phyloP scores from a whole-genome alignment of 2,888 invertebrate species.

The Lepidochrysops patricia region DNA sequence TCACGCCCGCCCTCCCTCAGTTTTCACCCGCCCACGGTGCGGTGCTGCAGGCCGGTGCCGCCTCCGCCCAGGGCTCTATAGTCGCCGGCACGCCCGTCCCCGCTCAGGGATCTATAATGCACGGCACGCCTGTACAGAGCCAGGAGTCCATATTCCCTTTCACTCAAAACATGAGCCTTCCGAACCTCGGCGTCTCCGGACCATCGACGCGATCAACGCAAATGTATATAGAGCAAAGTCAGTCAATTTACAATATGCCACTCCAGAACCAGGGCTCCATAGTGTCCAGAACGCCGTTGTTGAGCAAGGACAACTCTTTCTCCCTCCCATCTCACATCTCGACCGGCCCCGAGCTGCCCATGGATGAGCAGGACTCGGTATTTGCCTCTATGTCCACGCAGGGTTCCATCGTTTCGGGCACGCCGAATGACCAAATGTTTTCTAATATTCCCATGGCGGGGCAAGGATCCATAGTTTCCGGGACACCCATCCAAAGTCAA shows the following conservation, averaged over 20 bases:
- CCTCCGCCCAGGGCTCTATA: conserved; percentile 31
- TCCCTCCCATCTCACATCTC: background rate
- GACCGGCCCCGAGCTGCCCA: background rate
- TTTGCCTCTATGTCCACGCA: background rate
- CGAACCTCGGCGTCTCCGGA: background rate
- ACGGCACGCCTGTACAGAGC: conserved; percentile 20
- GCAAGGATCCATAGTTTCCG: conserved; percentile 5
- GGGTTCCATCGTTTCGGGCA: background rate
- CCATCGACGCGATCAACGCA: background rate
- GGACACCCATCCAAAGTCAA: conserved; percentile 15
- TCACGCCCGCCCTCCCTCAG: conserved; percentile 32
- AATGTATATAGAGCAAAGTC: background rate
- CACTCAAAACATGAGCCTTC: conserved; percentile 11
- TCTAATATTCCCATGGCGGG: background rate
- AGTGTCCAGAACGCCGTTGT: background rate
- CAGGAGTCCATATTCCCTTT: conserved; percentile 17
- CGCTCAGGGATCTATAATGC: conserved; percentile 16
- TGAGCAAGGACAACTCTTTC: background rate
- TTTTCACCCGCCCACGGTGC: conserved; percentile 32
- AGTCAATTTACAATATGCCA: conserved; percentile 1
- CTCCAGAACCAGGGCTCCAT: conserved; percentile 16
- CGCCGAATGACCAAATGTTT: background rate
- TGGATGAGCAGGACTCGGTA: background rate
- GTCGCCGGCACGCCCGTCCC: conserved; percentile 29
- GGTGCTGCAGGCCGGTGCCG: conserved; percentile 27